phyloP scores from a whole-genome alignment of 2,113 vertebrate species.

The Podarcis cretensis region DNA sequence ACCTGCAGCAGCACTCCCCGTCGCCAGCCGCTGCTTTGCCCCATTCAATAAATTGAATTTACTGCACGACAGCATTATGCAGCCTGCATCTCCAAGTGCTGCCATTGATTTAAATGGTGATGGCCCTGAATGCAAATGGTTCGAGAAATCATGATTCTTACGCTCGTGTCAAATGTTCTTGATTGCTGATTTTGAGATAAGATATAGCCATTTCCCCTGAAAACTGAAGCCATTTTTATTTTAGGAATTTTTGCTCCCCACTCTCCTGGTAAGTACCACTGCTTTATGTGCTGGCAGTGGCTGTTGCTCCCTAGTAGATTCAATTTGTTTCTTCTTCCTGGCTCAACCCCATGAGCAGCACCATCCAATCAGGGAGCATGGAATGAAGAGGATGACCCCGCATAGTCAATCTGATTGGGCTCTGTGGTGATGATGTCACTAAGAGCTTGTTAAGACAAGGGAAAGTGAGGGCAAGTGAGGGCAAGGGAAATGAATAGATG shows the following conservation, averaged over 20 bases:
- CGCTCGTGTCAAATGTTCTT: not conserved
- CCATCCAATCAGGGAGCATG: not conserved
- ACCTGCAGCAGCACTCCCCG: slow-evolving; percentile 42
- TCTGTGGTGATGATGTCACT: not conserved
- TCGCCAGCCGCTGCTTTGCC: slow-evolving; percentile 36
- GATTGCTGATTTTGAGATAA: not conserved
- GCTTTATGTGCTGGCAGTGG: not conserved
- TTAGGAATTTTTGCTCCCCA: not conserved
- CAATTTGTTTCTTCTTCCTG: too few relatives aligned
- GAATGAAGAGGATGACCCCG: not conserved
- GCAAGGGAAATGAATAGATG: not conserved
- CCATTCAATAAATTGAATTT: slow-evolving; percentile 48
- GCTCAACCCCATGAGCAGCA: not conserved
- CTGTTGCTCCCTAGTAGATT: too few relatives aligned
- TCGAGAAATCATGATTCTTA: not conserved
- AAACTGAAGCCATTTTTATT: not conserved
- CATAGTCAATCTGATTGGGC: not conserved
- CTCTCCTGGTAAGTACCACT: not conserved
- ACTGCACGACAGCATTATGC: slow-evolving; percentile 36
- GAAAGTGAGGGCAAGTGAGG: not conserved
- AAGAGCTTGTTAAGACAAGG: not conserved
- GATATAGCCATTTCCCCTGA: not conserved
- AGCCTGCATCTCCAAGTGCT: slow-evolving; percentile 12
- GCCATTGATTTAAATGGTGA: not conserved
- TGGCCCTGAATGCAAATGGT: not conserved